Base-by-base conservation (phyloP, 1,140 invertebrate species). In the Anastrepha obliqua region DNA sequence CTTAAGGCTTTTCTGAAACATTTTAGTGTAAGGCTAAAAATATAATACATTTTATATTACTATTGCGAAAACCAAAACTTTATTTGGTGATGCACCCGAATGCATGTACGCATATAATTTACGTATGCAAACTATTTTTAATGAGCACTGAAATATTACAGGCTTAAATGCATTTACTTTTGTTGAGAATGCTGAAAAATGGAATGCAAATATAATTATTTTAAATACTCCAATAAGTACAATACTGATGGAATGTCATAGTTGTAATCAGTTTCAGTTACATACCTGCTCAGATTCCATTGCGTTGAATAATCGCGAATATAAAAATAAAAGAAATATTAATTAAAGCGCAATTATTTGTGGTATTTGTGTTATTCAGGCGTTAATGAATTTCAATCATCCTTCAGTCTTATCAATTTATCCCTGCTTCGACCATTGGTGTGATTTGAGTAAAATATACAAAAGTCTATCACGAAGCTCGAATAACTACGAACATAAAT, bases 201-300 rank as follows among this genome's bases (percentile, higher is more conserved):
- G 39, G 4, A 39, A 74, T 74, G 15, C 11, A 74, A 44, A 74
- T 44, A 74, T 74, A 74, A 44, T 74, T 15, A 74, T 47, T 17
- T 74, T 44, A 47, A 74, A 47, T 47, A 39, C 67, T 15, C 17
- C 3, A 74, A 42, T 44, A 74, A 42, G 15, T 74, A 44, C 17
- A 47, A 47, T 44, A 17, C 17, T 74, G 67, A 42, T 74, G 67
- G 44, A 44, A 74, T 74, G 39, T 39, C 67, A 55, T 55, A 55
- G 20, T 67, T 67, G 65, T 74, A 74, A 74, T 74, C 67, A 74
- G 67, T 74, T 15, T 5, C 13, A 74, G 44, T 74, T 74, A 74
- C 42, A 74, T 44, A 47, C 29, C 29, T 29, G 29, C 29, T 29
- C 29, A 29, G 29, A 29, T 29, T 29, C 29, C 29, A 29, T 29